Conservation (phyloP, 2,113 vertebrate species). For the Silurus meridionalis region DNA sequence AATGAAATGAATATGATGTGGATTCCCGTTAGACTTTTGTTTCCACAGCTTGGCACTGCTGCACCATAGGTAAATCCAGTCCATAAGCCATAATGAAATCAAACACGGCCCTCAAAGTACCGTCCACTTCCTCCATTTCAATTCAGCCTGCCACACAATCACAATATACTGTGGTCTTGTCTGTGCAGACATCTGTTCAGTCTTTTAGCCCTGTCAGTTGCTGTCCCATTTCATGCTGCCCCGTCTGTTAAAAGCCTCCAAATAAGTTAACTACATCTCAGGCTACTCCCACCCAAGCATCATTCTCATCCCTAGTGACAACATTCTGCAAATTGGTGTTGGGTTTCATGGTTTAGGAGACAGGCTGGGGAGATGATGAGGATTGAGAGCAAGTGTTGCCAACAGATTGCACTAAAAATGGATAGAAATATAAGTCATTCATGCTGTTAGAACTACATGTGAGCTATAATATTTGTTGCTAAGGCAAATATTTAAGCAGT, state of each 20-base stretch:
- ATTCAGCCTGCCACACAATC: slow-evolving; percentile 22
- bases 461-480: not conserved
- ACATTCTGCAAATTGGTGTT: slow-evolving; percentile 55
- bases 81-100: slow-evolving; percentile 43
- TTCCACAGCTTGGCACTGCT: not conserved
- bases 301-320: slow-evolving; percentile 53
- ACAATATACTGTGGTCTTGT: not conserved
- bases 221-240: slow-evolving; percentile 7
- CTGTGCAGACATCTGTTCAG: slow-evolving; percentile 16
- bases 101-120: slow-evolving; percentile 39
- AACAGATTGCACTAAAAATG: slow-evolving; percentile 29
- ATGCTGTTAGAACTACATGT: not conserved
- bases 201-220: slow-evolving; percentile 18
- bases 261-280: slow-evolving; percentile 60
- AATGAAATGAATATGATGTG: not conserved
- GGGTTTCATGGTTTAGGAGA: slow-evolving; percentile 58
- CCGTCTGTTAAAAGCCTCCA: slow-evolving; percentile 54
- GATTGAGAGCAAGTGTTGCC: slow-evolving; percentile 33
- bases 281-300: slow-evolving; percentile 34
- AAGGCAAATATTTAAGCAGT: not conserved
- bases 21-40: not conserved
- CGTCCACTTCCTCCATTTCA: slow-evolving; percentile 41
- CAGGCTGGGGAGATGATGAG: not conserved
- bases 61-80: slow-evolving; percentile 21
- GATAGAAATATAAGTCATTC: slow-evolving; percentile 8